Base-by-base conservation (phyloP, 2,888 invertebrate genomes). In the Synergus gifuensis region DNA sequence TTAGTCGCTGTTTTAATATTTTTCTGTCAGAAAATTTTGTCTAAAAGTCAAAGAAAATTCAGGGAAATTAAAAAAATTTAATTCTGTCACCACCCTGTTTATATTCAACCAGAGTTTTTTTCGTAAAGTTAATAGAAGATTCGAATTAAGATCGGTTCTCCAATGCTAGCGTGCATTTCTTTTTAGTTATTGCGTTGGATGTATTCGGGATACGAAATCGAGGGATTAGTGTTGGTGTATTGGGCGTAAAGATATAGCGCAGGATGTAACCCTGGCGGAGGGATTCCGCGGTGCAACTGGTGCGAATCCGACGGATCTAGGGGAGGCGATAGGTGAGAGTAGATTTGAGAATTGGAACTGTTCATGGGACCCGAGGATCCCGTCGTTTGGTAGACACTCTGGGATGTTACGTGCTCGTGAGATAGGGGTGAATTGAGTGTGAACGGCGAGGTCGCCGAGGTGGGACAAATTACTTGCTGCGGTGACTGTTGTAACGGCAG, bases 201-300 rank as follows among this genome's bases (percentile, higher is more conserved):
- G 82, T 91, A 91, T 84, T 92, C 92, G 83, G 91, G 88, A 87
- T 92, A 92, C 85, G 90, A 88, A 83, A 91, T 88, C 82, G 92
- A 77, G 78, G 90, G 85, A 81, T 85, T 89, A 83, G 90, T 88
- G 80, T 88, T 90, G 83, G 91, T 89, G 87, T 92, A 92, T 89
- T 92, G 92, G 84, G 92, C 92, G 86, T 92, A 92, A 78, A 92
- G 85, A 85, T 91, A 92, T 77, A 92, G 87, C 81, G 92, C 91
- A 84, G 92, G 92, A 84, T 92, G 91, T 85, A 92, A 86, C 78
- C 91, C 91, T 80, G 91, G 89, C 78, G 90, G 90, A 79, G 81
- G 79, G 82, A 89, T 86, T 82, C 88, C 86, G 84, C 89, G 87
- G 80, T 87, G 87, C 82, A 85, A 84, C 83, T 89, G 87, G 85